Percentiles rank a stretch among this genome's conserved stretches.
Conservation (phyloP, 1,140 invertebrate species). For the Lucilia cuprina region DNA sequence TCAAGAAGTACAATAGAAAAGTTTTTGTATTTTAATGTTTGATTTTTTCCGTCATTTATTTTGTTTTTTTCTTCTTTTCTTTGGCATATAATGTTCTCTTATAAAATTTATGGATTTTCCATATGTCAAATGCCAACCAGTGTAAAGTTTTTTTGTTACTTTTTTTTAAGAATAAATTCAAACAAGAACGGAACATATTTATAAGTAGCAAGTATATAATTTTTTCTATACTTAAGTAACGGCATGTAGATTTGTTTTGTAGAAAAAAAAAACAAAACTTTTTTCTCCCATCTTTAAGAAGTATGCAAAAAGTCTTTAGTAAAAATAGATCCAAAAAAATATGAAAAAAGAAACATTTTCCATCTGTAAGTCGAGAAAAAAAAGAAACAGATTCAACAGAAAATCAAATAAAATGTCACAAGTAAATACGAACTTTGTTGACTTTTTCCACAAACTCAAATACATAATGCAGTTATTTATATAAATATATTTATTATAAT, state of each 20-base stretch:
- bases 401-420: not conserved
- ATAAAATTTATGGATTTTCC: not conserved
- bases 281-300: not conserved
- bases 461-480: too few species aligned
- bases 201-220: not conserved
- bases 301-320: not conserved
- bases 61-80: too few species aligned
- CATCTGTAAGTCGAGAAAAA: not conserved
- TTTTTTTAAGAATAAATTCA: too few species aligned
- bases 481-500: too few species aligned
- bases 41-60: not conserved
- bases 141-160: not conserved
- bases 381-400: not conserved
- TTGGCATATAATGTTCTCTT: not conserved
- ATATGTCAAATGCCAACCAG: not conserved
- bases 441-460: too few species aligned
- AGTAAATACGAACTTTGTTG: not conserved
- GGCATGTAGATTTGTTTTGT: too few species aligned
- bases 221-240: not conserved
- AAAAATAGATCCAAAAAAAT: not conserved
- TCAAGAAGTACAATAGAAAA: not conserved
- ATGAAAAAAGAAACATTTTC: not conserved
- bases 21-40: not conserved
- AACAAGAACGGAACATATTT: too few species aligned
- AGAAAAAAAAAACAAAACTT: not conserved